Evolutionary conservation across 1,140 invertebrate genomes (phyloP).

Genomic region (Trichogramma pretiosum): DNA sequence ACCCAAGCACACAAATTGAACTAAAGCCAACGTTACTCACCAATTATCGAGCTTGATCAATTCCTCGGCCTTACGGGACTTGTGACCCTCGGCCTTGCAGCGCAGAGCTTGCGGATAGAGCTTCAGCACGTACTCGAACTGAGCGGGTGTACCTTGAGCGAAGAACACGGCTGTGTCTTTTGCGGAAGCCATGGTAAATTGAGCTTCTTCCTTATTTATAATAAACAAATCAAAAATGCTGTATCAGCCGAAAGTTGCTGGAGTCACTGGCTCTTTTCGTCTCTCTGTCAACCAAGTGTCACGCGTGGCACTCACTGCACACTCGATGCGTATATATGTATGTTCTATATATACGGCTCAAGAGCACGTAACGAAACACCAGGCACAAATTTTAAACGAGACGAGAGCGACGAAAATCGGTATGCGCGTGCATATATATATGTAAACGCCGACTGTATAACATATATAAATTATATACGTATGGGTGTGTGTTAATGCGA

Average conservation of each 20-base stretch:
- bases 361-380: no score
- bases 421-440: no score
- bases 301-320: no score
- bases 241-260: slow-evolving; percentile 17
- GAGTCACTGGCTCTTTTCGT: slow-evolving; percentile 14
- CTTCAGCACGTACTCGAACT: slow-evolving; percentile 80
- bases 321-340: no score
- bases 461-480: no score
- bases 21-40: no score
- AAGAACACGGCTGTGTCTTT: slow-evolving; percentile 86
- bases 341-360: no score
- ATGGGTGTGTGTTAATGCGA: no score
- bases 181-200: slow-evolving; percentile 74
- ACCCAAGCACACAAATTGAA: no score
- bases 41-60: slow-evolving; percentile 87
- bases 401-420: no score
- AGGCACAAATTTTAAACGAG: no score
- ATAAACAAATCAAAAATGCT: slow-evolving; percentile 3
- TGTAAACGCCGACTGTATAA: no score
- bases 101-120: slow-evolving; percentile 79
- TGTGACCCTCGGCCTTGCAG: slow-evolving; percentile 71
- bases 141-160: slow-evolving; percentile 71
- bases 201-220: slow-evolving; percentile 18
- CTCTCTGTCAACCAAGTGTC: slow-evolving; percentile 13
- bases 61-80: slow-evolving; percentile 85